phyloP scores from a whole-genome alignment of 2,797 vertebrate species.

The Dryobates pubescens region DNA sequence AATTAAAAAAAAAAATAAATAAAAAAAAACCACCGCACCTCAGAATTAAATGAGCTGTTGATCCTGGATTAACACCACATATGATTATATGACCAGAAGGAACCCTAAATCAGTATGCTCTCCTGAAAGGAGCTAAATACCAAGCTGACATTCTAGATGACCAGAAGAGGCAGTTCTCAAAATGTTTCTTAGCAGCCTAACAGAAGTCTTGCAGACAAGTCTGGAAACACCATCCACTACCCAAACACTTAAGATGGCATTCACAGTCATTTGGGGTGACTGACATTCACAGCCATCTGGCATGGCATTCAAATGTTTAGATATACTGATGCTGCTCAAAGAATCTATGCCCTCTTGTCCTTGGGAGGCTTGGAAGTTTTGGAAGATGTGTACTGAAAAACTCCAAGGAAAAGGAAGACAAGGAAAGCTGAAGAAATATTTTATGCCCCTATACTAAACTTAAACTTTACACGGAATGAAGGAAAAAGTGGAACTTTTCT shows the following conservation, averaged over 20 bases:
- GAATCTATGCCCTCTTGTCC: neutral
- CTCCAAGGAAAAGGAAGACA: neutral
- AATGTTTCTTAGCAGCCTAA: neutral
- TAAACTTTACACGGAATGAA: neutral
- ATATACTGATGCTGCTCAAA: neutral
- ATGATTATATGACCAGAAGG: constrained; percentile 26
- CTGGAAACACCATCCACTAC: neutral
- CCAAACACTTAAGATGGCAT: neutral
- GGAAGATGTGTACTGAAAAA: neutral
- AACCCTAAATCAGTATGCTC: constrained; percentile 18
- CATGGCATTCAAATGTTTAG: neutral
- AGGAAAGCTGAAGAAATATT: neutral
- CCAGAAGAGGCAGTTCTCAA: neutral
- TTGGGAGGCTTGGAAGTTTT: neutral
- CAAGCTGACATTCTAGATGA: neutral
- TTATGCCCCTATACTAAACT: neutral
- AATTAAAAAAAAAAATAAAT: neutral
- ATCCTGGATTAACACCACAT: neutral
- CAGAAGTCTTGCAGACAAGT: neutral
- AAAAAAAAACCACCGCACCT: neutral
- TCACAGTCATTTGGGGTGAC: neutral
- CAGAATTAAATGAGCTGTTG: neutral
- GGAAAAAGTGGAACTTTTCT: neutral
- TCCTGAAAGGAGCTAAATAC: constrained; percentile 1
- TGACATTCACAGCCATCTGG: neutral